These are phyloP conservation scores for Schizopygopsis pylzovi DNA, from an alignment of 2,797 vertebrate species.

Conservation along the genomic window DNA sequence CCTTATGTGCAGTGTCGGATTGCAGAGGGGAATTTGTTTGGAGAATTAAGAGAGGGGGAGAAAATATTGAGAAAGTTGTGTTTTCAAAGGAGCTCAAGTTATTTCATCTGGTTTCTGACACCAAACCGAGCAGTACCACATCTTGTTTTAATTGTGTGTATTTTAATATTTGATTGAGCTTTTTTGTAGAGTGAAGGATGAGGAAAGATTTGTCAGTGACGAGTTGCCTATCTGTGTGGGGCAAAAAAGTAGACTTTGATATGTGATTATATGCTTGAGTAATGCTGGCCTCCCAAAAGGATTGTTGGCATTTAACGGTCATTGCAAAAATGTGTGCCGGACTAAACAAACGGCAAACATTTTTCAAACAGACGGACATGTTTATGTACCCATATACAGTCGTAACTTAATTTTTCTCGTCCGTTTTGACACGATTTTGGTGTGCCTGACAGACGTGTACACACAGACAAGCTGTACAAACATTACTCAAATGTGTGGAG, in stretches of 20 bases:
- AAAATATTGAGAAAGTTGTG: slow-evolving; percentile 14
- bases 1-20: slow-evolving; percentile 32
- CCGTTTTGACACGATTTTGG: slow-evolving; percentile 73
- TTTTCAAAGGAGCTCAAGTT: slow-evolving; percentile 37
- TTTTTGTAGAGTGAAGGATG: slow-evolving; percentile 45
- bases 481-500: slow-evolving; percentile 67
- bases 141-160: slow-evolving; percentile 57
- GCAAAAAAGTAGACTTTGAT: slow-evolving; percentile 40
- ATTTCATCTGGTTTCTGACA: slow-evolving; percentile 46
- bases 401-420: slow-evolving; percentile 74
- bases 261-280: slow-evolving; percentile 53
- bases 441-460: slow-evolving; percentile 77
- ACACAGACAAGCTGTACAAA: slow-evolving; percentile 83
- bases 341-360: slow-evolving; percentile 39
- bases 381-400: slow-evolving; percentile 67
- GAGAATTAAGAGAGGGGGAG: slow-evolving; percentile 35
- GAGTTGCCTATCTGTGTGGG: slow-evolving; percentile 23
- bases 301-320: slow-evolving; percentile 53
- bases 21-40: slow-evolving; percentile 52
- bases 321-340: slow-evolving; percentile 49
- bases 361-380: slow-evolving; percentile 58
- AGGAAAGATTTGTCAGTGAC: slow-evolving; percentile 57
- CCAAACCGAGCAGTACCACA: slow-evolving; percentile 37
- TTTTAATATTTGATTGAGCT: slow-evolving; percentile 42
- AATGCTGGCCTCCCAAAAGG: slow-evolving; percentile 49